A percentile compares a stretch with the other conserved stretches of the same genome.
phyloP scores from a whole-genome alignment of 37 sponge, comb jelly and placozoan species.

The Oopsacas minuta region DNA sequence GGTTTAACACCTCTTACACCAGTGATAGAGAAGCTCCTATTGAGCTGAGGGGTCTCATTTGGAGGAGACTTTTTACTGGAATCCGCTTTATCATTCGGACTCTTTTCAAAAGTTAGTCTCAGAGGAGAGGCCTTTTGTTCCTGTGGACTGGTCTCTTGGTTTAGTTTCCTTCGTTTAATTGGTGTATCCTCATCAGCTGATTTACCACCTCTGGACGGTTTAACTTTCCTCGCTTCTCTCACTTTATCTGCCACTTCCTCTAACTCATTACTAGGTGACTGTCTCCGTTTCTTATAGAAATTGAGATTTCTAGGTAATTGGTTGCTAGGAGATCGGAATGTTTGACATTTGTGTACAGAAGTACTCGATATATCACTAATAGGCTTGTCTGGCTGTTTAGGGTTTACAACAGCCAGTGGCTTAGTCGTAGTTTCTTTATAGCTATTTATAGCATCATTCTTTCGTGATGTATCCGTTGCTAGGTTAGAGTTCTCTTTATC shows the following conservation, averaged over 20 bases:
- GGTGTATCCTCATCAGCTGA: background rate
- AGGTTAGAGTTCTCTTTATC: too few relatives aligned
- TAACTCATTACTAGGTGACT: background rate
- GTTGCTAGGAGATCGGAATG: background rate
- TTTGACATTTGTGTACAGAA: background rate
- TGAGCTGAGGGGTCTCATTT: background rate
- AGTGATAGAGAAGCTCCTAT: background rate
- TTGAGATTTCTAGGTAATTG: background rate
- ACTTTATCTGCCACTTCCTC: background rate
- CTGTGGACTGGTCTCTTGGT: background rate
- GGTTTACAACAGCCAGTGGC: background rate
- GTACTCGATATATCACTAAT: background rate
- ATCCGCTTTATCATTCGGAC: background rate
- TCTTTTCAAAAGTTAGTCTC: background rate
- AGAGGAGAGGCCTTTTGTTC: background rate
- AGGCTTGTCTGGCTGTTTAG: background rate
- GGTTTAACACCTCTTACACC: background rate
- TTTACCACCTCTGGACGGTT: background rate
- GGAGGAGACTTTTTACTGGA: background rate
- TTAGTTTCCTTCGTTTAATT: background rate
- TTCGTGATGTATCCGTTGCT: background rate
- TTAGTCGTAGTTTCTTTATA: background rate
- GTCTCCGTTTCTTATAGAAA: background rate
- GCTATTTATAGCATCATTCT: conserved; percentile 5
- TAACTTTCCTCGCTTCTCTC: background rate